These are phyloP conservation scores for Drosophila erecta DNA, from an alignment of 1,140 invertebrate species.

Conservation along the genomic window DNA sequence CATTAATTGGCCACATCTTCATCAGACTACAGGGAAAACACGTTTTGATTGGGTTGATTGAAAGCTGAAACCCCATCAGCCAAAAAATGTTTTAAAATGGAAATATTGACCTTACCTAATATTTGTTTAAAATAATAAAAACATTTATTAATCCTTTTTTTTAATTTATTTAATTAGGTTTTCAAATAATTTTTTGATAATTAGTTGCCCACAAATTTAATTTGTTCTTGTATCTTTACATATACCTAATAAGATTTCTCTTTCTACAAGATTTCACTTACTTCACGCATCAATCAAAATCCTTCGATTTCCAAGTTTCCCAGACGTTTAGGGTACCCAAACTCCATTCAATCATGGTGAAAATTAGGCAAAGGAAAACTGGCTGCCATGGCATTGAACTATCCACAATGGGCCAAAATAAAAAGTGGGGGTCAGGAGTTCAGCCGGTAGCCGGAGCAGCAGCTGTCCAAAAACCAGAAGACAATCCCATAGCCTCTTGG, in stretches of 20 bases:
- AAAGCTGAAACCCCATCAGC: constrained; percentile 3
- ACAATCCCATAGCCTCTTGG: constrained; percentile 39
- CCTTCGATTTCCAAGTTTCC: constrained; percentile 48
- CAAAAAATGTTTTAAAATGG: constrained; percentile 2
- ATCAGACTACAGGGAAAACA: constrained; percentile 12
- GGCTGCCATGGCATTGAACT: constrained; percentile 53
- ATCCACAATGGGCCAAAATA: constrained; percentile 42
- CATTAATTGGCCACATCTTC: constrained; percentile 34
- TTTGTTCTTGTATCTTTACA: not conserved
- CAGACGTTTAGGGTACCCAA: constrained; percentile 28
- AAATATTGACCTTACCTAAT: constrained; percentile 1
- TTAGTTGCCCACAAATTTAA: not conserved
- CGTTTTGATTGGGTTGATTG: constrained; percentile 20
- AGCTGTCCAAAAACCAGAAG: constrained; percentile 36
- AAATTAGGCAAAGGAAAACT: constrained; percentile 43
- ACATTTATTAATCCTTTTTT: not conserved
- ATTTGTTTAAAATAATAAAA: constrained; percentile 3
- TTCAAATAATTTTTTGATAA: too few species aligned
- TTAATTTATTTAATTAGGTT: not conserved
- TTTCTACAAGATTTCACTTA: constrained; percentile 23
- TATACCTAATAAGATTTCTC: constrained; percentile 10
- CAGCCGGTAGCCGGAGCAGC: constrained; percentile 51
- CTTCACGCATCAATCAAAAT: constrained; percentile 38
- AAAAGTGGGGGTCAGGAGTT: constrained; percentile 55
- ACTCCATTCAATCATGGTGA: constrained; percentile 25